These are phyloP conservation scores for Agrotis clavis DNA, from an alignment of 2,888 invertebrate genomes.

Conservation along the genomic window DNA sequence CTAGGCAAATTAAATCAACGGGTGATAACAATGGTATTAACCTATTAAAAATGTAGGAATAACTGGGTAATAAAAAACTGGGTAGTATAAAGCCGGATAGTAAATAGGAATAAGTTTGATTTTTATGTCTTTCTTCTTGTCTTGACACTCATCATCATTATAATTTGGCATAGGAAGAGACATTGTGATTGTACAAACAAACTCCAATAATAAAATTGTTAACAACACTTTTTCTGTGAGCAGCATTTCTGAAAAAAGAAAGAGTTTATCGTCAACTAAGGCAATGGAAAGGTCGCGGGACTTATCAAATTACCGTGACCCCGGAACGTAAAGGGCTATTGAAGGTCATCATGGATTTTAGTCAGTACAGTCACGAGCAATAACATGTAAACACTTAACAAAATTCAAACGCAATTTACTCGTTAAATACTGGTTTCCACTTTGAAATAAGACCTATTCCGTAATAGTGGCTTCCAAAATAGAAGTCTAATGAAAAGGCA, in stretches of 20 bases:
- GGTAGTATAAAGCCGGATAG: slow-evolving; percentile 60
- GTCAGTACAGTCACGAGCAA: too few species aligned
- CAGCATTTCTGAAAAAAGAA: slow-evolving; percentile 52
- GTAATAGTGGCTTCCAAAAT: too few species aligned
- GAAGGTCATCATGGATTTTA: too few species aligned
- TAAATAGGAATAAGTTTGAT: slow-evolving; percentile 60
- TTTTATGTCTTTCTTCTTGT: slow-evolving; percentile 12
- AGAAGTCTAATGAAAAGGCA: too few species aligned
- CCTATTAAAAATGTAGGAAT: slow-evolving; percentile 55
- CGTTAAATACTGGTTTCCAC: too few species aligned
- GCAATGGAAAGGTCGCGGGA: too few species aligned
- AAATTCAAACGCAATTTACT: too few species aligned
- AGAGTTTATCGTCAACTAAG: background rate
- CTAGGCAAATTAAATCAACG: too few species aligned
- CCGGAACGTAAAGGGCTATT: too few species aligned
- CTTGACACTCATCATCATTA: slow-evolving; percentile 15
- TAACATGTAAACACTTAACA: too few species aligned
- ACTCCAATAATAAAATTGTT: slow-evolving; percentile 34
- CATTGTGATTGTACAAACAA: background rate
- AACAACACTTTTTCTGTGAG: slow-evolving; percentile 17
- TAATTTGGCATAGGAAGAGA: background rate
- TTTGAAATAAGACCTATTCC: too few species aligned
- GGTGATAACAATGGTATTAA: slow-evolving; percentile 13
- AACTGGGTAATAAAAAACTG: slow-evolving; percentile 49
- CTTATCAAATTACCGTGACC: too few species aligned